Percentiles rank a stretch among this genome's conserved stretches.
Evolutionary conservation across 2,113 vertebrate species (phyloP).

Genomic region (Caracal caracal): DNA sequence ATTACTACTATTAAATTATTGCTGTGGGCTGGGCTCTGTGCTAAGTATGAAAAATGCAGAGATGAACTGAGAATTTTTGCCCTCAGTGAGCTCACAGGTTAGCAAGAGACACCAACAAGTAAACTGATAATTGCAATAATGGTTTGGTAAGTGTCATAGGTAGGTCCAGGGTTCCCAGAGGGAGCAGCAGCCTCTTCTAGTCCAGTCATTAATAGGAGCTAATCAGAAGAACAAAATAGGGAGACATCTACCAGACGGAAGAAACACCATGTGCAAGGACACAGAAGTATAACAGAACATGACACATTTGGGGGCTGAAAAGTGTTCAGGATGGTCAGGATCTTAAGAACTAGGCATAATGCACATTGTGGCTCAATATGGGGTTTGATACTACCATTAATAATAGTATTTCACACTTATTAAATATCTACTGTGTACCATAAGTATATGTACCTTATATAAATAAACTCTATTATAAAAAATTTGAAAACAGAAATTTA

Average conservation of each 20-base stretch:
- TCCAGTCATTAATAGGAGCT: not conserved
- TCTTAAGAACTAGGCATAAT: not conserved
- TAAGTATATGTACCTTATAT: not conserved
- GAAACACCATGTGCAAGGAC: not conserved
- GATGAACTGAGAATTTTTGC: not conserved
- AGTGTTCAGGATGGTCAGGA: not conserved
- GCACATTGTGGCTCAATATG: not conserved
- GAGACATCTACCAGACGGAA: not conserved
- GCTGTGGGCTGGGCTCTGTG: not conserved
- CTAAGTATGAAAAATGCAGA: not conserved
- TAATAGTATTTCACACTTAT: not conserved
- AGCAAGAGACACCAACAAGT: not conserved
- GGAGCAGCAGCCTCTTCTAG: not conserved
- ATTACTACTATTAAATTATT: not conserved
- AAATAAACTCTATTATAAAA: not conserved
- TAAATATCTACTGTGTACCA: not conserved
- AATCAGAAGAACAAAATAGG: not conserved
- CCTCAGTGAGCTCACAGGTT: not conserved
- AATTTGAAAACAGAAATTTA: not conserved
- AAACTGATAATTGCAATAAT: not conserved
- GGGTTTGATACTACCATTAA: not conserved
- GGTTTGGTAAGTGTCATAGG: not conserved
- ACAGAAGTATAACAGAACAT: not conserved
- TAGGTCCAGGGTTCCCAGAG: not conserved
- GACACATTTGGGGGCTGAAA: not conserved